Conservation (phyloP, 1,140 invertebrate species). For the Mylabris phalerata region DNA sequence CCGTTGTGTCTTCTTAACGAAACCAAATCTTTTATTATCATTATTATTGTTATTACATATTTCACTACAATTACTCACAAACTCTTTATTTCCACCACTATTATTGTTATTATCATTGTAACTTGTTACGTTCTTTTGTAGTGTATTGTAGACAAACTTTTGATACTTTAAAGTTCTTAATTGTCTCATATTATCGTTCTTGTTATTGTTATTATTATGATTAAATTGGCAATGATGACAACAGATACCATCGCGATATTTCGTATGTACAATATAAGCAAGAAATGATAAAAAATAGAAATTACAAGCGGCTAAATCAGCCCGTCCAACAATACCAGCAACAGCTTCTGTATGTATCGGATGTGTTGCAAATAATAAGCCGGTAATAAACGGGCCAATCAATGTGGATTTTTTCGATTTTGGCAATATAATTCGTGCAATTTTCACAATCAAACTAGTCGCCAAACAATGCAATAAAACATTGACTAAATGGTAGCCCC, state of each 20-base stretch:
- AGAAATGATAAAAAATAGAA: conserved; percentile 85
- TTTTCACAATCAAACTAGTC: conserved; percentile 69
- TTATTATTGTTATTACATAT: conserved; percentile 1
- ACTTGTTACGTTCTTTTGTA: conserved; percentile 34
- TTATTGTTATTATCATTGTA: conserved; percentile 18
- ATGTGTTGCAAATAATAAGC: conserved; percentile 88
- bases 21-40: too few species aligned
- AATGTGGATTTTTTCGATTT: conserved; percentile 45
- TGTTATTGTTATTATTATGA: background rate
- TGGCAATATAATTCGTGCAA: conserved; percentile 59
- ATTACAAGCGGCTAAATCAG: conserved; percentile 86
- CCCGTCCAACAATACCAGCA: conserved; percentile 89
- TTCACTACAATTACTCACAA: conserved; percentile 15
- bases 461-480: conserved; percentile 77
- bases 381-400: conserved; percentile 66
- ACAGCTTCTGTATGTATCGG: conserved; percentile 96
- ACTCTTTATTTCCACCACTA: conserved; percentile 14
- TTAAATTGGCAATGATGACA: conserved; percentile 8
- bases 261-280: conserved; percentile 62
- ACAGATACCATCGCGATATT: conserved; percentile 47
- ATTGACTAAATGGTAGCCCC: conserved; percentile 89
- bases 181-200: conserved; percentile 6
- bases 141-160: conserved; percentile 25
- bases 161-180: conserved; percentile 26
- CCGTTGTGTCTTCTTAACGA: background rate